phyloP scores from a whole-genome alignment of 2,797 vertebrate genomes.

The Sebastolobus alascanus region DNA sequence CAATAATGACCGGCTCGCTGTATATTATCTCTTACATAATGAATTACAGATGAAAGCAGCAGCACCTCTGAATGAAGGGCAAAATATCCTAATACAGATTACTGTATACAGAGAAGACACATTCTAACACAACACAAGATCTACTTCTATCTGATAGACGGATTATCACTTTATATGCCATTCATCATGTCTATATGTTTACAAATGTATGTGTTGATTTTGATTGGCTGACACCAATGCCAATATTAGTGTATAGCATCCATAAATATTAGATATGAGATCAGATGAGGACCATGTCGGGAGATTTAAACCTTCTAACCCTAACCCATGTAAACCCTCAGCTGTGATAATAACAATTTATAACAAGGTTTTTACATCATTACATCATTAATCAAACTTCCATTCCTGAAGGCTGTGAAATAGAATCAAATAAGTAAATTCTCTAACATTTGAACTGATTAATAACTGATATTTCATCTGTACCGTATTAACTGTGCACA shows the following conservation, averaged over 20 bases:
- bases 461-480: not conserved
- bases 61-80: not conserved
- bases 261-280: not conserved
- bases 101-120: too few species aligned
- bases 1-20: too few species aligned
- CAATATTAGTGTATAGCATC: not conserved
- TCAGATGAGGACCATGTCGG: not conserved
- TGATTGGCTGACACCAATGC: too few species aligned
- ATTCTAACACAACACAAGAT: not conserved
- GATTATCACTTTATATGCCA: not conserved
- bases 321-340: not conserved
- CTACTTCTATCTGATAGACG: not conserved
- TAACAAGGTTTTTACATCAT: not conserved
- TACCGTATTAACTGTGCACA: not conserved
- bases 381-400: not conserved
- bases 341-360: not conserved
- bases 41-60: not conserved
- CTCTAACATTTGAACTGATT: not conserved
- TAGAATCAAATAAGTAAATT: not conserved
- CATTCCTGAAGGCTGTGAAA: not conserved
- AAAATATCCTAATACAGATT: not conserved
- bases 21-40: too few species aligned
- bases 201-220: not conserved
- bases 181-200: not conserved
- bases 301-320: too few species aligned